Evolutionary conservation across 1,140 invertebrate genomes (phyloP).

Genomic region (Drosophila orosa): DNA sequence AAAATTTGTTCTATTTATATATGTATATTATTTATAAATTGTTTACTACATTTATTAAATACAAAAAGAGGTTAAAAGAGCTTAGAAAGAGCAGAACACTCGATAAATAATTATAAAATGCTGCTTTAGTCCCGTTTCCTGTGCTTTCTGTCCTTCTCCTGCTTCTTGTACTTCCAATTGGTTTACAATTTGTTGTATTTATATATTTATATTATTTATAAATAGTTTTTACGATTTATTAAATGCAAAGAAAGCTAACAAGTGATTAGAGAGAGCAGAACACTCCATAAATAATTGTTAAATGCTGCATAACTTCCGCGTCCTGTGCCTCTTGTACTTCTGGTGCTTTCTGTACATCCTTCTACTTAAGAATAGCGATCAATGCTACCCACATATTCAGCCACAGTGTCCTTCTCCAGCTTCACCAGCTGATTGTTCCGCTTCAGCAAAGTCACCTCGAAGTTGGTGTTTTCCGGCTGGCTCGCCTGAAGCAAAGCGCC

Average conservation of each 20-base stretch:
- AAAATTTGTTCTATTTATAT: too few relatives aligned
- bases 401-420: background rate
- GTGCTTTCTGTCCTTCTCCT: background rate
- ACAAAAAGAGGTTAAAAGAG: too few relatives aligned
- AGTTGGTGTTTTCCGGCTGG: background rate
- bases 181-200: background rate
- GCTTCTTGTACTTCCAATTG: background rate
- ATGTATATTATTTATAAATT: background rate
- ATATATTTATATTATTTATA: background rate
- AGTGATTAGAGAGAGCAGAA: background rate
- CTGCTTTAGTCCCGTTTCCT: too few relatives aligned
- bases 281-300: background rate
- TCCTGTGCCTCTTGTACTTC: background rate
- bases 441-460: background rate
- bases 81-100: too few relatives aligned
- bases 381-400: background rate
- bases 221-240: background rate
- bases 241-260: background rate
- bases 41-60: background rate
- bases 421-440: background rate
- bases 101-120: too few relatives aligned
- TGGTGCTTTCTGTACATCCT: background rate
- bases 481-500: background rate
- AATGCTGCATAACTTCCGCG: background rate
- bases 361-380: too few relatives aligned